Percentiles rank a stretch among this genome's conserved stretches.
phyloP scores from a whole-genome alignment of 30 jellyfish, hydroid and myxozoan species.

The Aurelia coerulea region DNA sequence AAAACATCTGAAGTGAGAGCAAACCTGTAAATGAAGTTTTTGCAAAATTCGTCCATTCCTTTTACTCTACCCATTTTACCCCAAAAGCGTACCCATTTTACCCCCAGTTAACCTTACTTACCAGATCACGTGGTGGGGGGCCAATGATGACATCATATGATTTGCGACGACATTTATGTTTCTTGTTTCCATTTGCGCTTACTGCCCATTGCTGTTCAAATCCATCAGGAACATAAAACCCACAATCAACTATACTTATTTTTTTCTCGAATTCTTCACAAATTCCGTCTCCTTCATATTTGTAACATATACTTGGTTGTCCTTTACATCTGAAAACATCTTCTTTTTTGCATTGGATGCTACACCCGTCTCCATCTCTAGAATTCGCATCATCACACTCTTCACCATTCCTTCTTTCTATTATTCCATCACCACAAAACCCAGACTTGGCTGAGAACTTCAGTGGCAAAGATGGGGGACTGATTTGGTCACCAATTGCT shows the following conservation, averaged over 20 bases:
- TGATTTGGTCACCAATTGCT: conserved; percentile 41
- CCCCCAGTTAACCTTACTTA: conserved; percentile 23
- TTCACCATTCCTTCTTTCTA: conserved; percentile 61
- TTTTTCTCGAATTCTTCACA: conserved; percentile 89
- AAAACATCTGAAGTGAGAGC: too few relatives aligned
- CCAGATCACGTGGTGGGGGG: conserved; percentile 92
- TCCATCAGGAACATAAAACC: conserved; percentile 88
- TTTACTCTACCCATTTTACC: too few relatives aligned
- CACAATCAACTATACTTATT: conserved; percentile 84
- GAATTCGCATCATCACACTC: conserved; percentile 96
- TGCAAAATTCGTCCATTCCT: too few relatives aligned
- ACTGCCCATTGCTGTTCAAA: conserved; percentile 96
- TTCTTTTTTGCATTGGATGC: conserved; percentile 79
- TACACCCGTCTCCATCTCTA: conserved; percentile 96
- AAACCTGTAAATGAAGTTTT: too few relatives aligned
- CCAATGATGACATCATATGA: conserved; percentile 72
- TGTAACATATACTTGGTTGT: conserved; percentile 93
- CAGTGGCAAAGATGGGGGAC: conserved; percentile 88
- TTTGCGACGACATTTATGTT: conserved; percentile 26
- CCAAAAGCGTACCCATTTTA: too few relatives aligned
- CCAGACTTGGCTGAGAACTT: conserved; percentile 60
- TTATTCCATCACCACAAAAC: conserved; percentile 94
- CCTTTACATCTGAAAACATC: conserved; percentile 88
- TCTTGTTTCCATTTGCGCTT: conserved; percentile 56
- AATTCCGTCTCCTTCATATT: conserved; percentile 87